phyloP scores from a whole-genome alignment of 2,113 vertebrate species.

The Neolamprologus hecqui region DNA sequence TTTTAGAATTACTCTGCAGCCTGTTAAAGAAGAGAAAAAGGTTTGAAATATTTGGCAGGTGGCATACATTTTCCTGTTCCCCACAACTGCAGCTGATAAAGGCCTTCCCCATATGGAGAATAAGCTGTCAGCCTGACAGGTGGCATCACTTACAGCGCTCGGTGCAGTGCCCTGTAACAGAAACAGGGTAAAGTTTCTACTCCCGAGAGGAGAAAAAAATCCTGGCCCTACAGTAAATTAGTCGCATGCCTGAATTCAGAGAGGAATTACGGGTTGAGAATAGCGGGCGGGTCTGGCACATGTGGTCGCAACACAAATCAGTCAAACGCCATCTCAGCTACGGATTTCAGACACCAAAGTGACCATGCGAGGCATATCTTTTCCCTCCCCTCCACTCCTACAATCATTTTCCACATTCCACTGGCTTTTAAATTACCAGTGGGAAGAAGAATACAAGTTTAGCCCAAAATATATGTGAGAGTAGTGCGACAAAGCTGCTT shows the following conservation, averaged over 20 bases:
- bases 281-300: conserved; percentile 58
- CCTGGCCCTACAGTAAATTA: conserved; percentile 48
- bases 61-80: not conserved
- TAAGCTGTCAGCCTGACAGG: conserved; percentile 53
- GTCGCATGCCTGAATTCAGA: conserved; percentile 47
- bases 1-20: not conserved
- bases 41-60: conserved; percentile 24
- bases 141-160: conserved; percentile 39
- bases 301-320: conserved; percentile 66
- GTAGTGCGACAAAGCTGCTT: not conserved
- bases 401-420: conserved; percentile 75
- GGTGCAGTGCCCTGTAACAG: conserved; percentile 3
- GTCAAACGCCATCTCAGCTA: conserved; percentile 57
- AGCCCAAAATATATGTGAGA: conserved; percentile 64
- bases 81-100: conserved; percentile 27
- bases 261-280: conserved; percentile 64
- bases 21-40: not conserved
- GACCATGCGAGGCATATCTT: conserved; percentile 63
- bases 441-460: conserved; percentile 72
- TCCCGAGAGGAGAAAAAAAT: not conserved
- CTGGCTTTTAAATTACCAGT: conserved; percentile 76
- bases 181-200: conserved; percentile 22
- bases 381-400: conserved; percentile 69
- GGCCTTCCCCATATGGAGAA: not conserved
- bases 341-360: conserved; percentile 59